Conservation (phyloP, 2,113 vertebrate genomes). For the Semnornis frantzii region DNA sequence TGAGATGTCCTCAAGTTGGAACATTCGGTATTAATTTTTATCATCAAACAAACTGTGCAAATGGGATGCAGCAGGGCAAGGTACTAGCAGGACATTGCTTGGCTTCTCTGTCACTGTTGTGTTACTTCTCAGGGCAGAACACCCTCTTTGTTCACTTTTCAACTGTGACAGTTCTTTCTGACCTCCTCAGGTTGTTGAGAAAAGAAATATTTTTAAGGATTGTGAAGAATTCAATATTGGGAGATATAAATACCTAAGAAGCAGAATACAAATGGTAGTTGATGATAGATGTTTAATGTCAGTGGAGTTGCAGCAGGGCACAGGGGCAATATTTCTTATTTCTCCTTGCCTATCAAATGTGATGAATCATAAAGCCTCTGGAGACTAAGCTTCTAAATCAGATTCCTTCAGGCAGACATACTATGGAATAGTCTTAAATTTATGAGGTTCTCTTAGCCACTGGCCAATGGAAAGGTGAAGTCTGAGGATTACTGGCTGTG, state of each 20-base stretch:
- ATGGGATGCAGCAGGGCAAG: background rate
- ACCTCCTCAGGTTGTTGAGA: background rate
- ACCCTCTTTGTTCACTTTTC: background rate
- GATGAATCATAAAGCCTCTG: conserved; percentile 5
- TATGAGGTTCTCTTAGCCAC: background rate
- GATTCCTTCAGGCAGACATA: background rate
- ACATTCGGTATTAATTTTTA: background rate
- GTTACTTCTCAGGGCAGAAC: background rate
- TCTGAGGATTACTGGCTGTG: background rate
- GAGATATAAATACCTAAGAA: background rate
- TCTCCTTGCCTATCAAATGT: background rate
- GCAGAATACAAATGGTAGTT: background rate
- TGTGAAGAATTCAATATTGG: conserved; percentile 9
- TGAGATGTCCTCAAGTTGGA: background rate
- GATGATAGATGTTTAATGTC: background rate
- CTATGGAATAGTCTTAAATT: background rate
- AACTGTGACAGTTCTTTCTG: background rate
- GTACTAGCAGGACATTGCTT: background rate
- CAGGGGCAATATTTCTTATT: background rate
- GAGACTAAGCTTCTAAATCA: conserved; percentile 26
- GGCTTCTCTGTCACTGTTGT: background rate
- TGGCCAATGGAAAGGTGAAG: background rate
- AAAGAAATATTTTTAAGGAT: background rate
- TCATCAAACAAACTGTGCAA: background rate
- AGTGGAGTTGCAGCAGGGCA: background rate